Percentiles rank a stretch among this genome's conserved stretches.
Conservation (phyloP, 2,888 invertebrate species). For the Melanchra persicariae region DNA sequence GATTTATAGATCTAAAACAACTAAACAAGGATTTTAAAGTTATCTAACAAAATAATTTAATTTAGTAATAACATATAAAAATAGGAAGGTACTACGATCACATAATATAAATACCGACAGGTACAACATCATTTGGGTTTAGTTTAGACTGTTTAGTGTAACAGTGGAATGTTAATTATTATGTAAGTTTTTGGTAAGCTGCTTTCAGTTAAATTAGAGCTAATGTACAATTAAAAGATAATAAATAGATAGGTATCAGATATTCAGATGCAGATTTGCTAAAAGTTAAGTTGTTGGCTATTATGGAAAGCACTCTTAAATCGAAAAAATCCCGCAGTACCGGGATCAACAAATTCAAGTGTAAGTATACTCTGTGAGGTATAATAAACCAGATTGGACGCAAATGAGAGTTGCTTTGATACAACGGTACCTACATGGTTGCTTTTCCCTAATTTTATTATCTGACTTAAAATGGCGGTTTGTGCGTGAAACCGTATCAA, state of each 20-base stretch:
- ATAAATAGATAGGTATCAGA: not conserved
- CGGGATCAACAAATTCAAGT: too few relatives aligned
- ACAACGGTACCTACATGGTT: too few relatives aligned
- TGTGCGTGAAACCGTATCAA: too few relatives aligned
- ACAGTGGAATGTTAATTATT: constrained; percentile 59
- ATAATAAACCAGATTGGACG: too few relatives aligned
- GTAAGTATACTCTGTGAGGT: too few relatives aligned
- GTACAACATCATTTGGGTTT: constrained; percentile 50
- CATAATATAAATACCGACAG: constrained; percentile 67
- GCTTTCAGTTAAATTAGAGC: constrained; percentile 34
- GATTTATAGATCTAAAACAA: constrained; percentile 50
- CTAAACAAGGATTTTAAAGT: constrained; percentile 52
- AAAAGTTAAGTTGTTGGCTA: too few relatives aligned
- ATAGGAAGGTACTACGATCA: constrained; percentile 67
- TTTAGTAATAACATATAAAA: constrained; percentile 61
- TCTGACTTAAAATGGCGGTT: too few relatives aligned
- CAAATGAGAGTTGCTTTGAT: too few relatives aligned
- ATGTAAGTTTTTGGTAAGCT: constrained; percentile 38
- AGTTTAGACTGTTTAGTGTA: constrained; percentile 26
- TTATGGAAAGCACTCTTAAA: too few relatives aligned
- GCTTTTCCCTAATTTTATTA: too few relatives aligned
- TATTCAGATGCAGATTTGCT: too few relatives aligned
- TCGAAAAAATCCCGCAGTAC: too few relatives aligned
- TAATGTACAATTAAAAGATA: constrained; percentile 12
- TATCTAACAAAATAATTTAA: constrained; percentile 63